phyloP scores from a whole-genome alignment of 2,888 invertebrate genomes.

The Pachymerium ferrugineum region DNA sequence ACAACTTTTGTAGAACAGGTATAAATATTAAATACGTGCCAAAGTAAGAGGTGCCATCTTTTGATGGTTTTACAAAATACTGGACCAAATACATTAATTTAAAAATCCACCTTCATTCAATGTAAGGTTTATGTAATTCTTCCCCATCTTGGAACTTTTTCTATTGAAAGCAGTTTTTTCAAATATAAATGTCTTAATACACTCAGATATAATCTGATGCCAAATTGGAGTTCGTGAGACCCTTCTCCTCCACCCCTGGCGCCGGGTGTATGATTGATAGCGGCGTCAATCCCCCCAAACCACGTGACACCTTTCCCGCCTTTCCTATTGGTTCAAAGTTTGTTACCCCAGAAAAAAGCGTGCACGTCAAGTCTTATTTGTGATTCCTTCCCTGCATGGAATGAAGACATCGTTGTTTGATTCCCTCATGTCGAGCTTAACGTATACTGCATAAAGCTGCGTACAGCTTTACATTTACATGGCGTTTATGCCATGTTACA shows the following conservation, averaged over 20 bases:
- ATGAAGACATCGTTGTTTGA: not conserved
- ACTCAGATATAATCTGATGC: not conserved
- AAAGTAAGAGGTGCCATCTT: too few species aligned
- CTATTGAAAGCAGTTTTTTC: not conserved
- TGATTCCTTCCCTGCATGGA: not conserved
- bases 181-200: slow-evolving; percentile 9
- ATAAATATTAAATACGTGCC: too few species aligned
- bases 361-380: not conserved
- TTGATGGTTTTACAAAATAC: too few species aligned
- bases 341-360: not conserved
- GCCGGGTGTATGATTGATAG: not conserved
- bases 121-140: too few species aligned
- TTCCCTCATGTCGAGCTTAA: not conserved
- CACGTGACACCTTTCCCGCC: not conserved
- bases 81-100: too few species aligned
- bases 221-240: slow-evolving; percentile 12
- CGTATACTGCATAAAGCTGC: too few species aligned
- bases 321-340: not conserved
- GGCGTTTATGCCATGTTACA: not conserved
- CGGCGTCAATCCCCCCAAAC: not conserved
- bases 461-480: not conserved
- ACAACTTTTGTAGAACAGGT: too few species aligned
- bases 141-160: too few species aligned
- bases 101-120: too few species aligned
- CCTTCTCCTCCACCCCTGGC: slow-evolving; percentile 5